Evolutionary conservation across 2,888 invertebrate genomes (phyloP), one percentile per base, ranked within the genome.

Genomic region (Deilephila porcellus): DNA sequence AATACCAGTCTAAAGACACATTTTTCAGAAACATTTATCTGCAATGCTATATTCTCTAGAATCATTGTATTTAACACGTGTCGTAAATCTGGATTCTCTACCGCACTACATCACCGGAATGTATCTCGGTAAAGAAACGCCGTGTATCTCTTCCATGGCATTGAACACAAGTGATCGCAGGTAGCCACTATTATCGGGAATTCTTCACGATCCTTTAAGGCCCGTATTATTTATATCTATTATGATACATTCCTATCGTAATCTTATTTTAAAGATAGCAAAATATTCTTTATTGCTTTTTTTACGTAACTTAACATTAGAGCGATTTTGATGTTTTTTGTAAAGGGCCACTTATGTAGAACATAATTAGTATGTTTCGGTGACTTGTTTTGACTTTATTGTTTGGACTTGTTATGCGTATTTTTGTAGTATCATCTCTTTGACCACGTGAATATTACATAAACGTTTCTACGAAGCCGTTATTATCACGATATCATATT

Each of bases 141-240:
- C 67, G 52, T 25, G 67, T 52, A 67, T 52, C 67, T 67, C 45
- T 67, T 67, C 67, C 67, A 19, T 67, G 52, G 45, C 67, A 67
- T 67, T 67, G 52, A 45, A 20, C 52, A 25, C 52, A 52, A 52
- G 67, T 67, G 25, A 67, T 45, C 19, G 19, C 5, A 17, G 19
- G 56, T 56, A n/a, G 56, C 25, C 20, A 25, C 67, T 67, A 67
- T 67, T 67, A 52, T 67, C 45, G 34, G 32, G 7, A 34, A 67
- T 67, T 17, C 20, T 45, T 67, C 67, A 25, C 45, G 67, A 67
- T 67, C 52, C 52, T 25, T 52, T 67, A 29, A 19, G 52, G 25
- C 5, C 5, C 11, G 67, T 67, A 52, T 37, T 67, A 52, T 56
- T 56, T n/a, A 6, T 56, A 56, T n/a, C n/a, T 6, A 25, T 25